Conservation (phyloP, 2,797 vertebrate genomes). For the Staurois parvus region DNA sequence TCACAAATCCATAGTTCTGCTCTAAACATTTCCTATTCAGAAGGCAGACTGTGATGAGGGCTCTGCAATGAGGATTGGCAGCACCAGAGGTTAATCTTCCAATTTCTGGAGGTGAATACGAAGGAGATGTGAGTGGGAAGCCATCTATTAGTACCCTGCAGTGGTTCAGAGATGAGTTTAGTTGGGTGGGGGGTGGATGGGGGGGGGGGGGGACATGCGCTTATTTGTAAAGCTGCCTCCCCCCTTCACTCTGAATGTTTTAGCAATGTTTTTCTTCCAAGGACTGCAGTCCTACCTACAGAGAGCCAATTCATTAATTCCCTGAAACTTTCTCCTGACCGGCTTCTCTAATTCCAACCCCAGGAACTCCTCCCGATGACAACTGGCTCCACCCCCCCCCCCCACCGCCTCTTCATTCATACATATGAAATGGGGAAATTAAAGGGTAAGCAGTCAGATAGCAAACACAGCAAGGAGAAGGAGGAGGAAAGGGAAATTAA, state of each 20-base stretch:
- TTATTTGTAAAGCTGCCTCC: neutral
- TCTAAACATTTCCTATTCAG: too few relatives aligned
- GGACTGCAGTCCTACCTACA: neutral
- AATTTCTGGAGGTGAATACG: constrained; percentile 46
- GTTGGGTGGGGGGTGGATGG: neutral
- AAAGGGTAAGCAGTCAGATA: neutral
- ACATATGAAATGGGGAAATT: neutral
- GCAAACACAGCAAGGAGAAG: too few relatives aligned
- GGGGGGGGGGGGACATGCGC: neutral
- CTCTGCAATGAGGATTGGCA: constrained; percentile 25
- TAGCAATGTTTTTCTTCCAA: constrained; percentile 4
- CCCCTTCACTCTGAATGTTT: neutral
- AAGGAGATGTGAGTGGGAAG: constrained; percentile 32
- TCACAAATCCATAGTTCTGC: too few relatives aligned
- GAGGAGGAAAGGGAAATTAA: too few relatives aligned
- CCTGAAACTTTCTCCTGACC: neutral
- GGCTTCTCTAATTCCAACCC: neutral
- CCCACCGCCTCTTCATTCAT: neutral
- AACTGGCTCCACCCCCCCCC: neutral
- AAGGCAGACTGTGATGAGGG: neutral
- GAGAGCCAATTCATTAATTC: neutral
- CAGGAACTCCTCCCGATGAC: neutral
- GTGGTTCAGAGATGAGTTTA: constrained; percentile 19
- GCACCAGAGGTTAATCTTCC: constrained; percentile 47
- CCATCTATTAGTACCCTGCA: constrained; percentile 12